phyloP scores from a whole-genome alignment of 2,797 vertebrate genomes.

The Phyllotis vaccarum region DNA sequence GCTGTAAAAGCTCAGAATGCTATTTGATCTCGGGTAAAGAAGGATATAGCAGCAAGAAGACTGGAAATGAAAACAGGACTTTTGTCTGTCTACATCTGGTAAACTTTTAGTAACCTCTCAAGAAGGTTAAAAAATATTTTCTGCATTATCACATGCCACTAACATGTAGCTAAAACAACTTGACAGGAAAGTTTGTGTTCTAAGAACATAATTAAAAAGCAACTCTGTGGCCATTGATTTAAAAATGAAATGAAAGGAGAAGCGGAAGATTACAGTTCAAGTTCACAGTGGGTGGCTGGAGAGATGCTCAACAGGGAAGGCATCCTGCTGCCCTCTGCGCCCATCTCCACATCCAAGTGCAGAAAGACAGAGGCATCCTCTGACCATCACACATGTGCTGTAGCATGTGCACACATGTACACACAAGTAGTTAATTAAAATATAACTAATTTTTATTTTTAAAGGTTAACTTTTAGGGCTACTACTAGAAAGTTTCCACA shows the following conservation, averaged over 20 bases:
- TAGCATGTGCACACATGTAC: background rate
- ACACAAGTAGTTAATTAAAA: background rate
- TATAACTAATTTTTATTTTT: background rate
- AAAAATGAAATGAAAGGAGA: constrained; percentile 58
- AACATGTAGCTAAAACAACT: constrained; percentile 57
- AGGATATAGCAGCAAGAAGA: background rate
- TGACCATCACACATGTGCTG: background rate
- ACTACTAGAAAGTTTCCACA: constrained; percentile 45
- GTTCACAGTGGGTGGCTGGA: background rate
- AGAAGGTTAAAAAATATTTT: background rate
- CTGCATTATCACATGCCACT: background rate
- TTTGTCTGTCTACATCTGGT: background rate
- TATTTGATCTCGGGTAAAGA: constrained; percentile 38
- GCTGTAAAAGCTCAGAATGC: constrained; percentile 45
- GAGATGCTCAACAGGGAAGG: background rate
- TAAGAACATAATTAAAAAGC: constrained; percentile 47
- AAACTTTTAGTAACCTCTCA: constrained; percentile 2
- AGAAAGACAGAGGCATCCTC: background rate
- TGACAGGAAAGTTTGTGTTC: constrained; percentile 41
- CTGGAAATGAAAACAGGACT: constrained; percentile 57
- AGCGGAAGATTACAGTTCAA: constrained; percentile 47
- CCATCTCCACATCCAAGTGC: background rate
- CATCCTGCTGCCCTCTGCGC: too few species aligned
- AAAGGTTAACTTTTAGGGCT: constrained; percentile 18
- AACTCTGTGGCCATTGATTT: constrained; percentile 3